A percentile compares a stretch with the other conserved stretches of the same genome.
Evolutionary conservation across 2,888 invertebrate genomes (phyloP).

Genomic region (Cecidostiba fungosa): DNA sequence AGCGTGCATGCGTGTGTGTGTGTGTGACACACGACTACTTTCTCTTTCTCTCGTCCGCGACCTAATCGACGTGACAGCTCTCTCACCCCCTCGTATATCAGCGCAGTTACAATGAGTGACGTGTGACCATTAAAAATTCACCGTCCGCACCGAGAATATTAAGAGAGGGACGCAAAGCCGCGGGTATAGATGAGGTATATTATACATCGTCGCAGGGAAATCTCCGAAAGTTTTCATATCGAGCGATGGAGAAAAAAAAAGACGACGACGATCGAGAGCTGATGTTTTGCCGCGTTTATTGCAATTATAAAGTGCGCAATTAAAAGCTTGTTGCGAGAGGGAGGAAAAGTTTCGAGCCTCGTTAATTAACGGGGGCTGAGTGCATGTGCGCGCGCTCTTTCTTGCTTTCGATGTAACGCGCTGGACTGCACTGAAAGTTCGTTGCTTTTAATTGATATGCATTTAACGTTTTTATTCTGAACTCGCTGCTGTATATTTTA

Average conservation of each 20-base stretch:
- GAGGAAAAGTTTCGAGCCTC: conserved; percentile 35
- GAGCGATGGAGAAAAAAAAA: not conserved
- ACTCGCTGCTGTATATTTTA: too few species aligned
- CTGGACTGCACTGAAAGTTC: not conserved
- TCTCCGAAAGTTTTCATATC: conserved; percentile 37
- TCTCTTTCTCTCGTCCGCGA: conserved; percentile 55
- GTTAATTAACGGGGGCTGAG: conserved; percentile 17
- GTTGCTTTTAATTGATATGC: not conserved
- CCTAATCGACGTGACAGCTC: conserved; percentile 74
- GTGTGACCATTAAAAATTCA: conserved; percentile 72
- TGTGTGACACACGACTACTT: conserved; percentile 5
- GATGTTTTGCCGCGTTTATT: conserved; percentile 18
- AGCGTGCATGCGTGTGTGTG: not conserved
- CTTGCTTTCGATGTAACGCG: not conserved
- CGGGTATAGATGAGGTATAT: not conserved
- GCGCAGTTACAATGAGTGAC: conserved; percentile 75
- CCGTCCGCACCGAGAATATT: conserved; percentile 44
- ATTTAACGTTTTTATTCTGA: not conserved
- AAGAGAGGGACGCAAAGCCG: conserved; percentile 33
- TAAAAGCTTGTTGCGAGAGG: conserved; percentile 37
- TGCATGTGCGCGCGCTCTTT: too few species aligned
- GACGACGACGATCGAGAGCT: not conserved
- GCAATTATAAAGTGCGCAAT: conserved; percentile 33
- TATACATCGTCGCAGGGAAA: conserved; percentile 24
- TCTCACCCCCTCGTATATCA: conserved; percentile 69